Evolutionary conservation across 2,113 vertebrate species (phyloP).

Genomic region (Promerops cafer): DNA sequence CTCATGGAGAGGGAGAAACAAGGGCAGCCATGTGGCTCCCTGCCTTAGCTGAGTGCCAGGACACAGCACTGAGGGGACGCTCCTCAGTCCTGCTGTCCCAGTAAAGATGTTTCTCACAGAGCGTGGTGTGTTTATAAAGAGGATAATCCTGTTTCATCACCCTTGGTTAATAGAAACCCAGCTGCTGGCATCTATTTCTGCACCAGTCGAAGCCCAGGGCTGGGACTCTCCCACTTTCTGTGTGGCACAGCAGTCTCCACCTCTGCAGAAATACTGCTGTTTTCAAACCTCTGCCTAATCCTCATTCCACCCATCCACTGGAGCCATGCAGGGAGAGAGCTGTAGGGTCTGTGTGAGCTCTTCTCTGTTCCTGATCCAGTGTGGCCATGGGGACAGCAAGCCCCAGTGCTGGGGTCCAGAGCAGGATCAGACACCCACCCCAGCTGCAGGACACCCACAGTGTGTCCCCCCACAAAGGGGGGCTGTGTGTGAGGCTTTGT

Average conservation of each 20-base stretch:
- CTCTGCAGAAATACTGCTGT: neutral
- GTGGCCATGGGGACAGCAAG: neutral
- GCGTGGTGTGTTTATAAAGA: neutral
- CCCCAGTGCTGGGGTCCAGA: neutral
- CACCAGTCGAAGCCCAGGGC: accelerated
- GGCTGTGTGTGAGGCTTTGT: neutral
- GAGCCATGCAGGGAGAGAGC: neutral
- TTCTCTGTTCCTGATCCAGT: accelerated
- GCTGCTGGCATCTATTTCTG: neutral
- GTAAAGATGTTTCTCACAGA: neutral
- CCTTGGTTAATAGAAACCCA: neutral
- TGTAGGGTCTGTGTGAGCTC: neutral
- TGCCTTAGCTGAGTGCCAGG: neutral
- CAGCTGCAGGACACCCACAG: accelerated
- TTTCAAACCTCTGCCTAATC: neutral
- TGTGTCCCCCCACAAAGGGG: neutral
- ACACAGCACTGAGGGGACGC: accelerated
- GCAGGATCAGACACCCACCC: neutral
- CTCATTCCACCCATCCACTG: accelerated
- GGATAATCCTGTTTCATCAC: neutral
- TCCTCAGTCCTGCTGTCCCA: neutral
- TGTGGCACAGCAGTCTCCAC: neutral
- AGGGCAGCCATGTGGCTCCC: accelerated
- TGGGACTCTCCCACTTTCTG: neutral
- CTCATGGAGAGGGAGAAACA: neutral